Evolutionary conservation across 2,113 vertebrate genomes (phyloP).

Genomic region (Catharus minimus): DNA sequence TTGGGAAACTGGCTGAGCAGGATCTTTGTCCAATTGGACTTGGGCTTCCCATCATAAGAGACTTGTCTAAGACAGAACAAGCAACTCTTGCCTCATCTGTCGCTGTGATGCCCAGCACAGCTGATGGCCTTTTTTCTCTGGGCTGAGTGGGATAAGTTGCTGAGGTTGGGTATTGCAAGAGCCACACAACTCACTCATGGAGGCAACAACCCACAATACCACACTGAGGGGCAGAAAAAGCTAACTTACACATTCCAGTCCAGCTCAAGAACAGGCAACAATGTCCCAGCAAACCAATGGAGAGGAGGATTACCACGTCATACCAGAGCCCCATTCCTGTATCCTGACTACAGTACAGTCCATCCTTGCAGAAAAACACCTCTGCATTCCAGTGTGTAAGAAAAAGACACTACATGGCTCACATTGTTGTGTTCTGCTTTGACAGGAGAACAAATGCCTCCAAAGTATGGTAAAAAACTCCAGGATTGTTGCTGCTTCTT

Average conservation of each 20-base stretch:
- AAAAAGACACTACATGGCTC: not conserved
- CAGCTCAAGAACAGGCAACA: not conserved
- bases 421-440: not conserved
- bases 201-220: not conserved
- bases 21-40: not conserved
- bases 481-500: not conserved
- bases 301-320: not conserved
- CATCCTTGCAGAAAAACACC: not conserved
- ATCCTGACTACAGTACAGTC: not conserved
- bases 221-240: not conserved
- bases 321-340: not conserved
- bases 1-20: not conserved
- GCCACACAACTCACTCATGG: rapidly evolving
- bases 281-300: not conserved
- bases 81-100: not conserved
- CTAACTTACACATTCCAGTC: not conserved
- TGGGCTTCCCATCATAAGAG: not conserved
- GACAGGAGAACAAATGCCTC: not conserved
- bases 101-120: not conserved
- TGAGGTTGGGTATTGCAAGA: not conserved
- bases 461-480: not conserved
- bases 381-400: not conserved
- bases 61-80: not conserved
- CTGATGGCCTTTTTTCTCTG: rapidly evolving
- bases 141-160: not conserved